phyloP scores from a whole-genome alignment of 1,140 invertebrate genomes.

The Mesaphorura yosii region DNA sequence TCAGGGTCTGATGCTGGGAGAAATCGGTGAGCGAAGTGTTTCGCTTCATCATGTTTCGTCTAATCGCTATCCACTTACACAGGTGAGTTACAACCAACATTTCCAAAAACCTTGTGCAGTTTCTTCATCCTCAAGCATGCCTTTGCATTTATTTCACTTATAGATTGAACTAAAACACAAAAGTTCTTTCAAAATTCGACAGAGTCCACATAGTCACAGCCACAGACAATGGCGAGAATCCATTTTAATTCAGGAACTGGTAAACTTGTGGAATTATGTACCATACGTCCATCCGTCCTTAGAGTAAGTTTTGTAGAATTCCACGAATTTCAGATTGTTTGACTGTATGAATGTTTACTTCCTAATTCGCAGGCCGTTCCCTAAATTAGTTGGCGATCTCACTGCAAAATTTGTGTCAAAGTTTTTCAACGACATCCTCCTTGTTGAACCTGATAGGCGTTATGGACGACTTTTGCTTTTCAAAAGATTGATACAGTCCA shows the following conservation, averaged over 20 bases:
- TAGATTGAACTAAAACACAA: conserved; percentile 25
- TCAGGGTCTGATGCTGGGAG: conserved; percentile 24
- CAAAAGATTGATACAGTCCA: conserved; percentile 19
- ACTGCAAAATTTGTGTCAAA: conserved; percentile 23
- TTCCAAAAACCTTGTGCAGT: too few species aligned
- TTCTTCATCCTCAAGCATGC: too few species aligned
- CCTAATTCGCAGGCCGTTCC: conserved; percentile 19
- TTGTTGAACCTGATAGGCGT: conserved; percentile 18
- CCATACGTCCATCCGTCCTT: conserved; percentile 3
- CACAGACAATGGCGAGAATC: conserved; percentile 13
- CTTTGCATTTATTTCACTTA: background rate
- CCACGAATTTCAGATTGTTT: background rate
- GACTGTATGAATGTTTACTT: background rate
- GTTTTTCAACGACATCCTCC: conserved; percentile 19
- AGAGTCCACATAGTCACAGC: conserved; percentile 7
- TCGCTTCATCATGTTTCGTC: conserved; percentile 27
- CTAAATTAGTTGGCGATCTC: conserved; percentile 15
- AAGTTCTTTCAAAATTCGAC: conserved; percentile 15
- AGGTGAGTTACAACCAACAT: conserved; percentile 19
- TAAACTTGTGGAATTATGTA: conserved; percentile 16
- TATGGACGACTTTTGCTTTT: conserved; percentile 24
- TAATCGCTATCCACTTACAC: conserved; percentile 22
- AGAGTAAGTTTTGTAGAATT: conserved; percentile 20
- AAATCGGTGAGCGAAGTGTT: conserved; percentile 27
- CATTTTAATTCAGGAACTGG: conserved; percentile 20